Evolutionary conservation across 2,888 invertebrate species (phyloP).

Genomic region (Chloromyia formosa): DNA sequence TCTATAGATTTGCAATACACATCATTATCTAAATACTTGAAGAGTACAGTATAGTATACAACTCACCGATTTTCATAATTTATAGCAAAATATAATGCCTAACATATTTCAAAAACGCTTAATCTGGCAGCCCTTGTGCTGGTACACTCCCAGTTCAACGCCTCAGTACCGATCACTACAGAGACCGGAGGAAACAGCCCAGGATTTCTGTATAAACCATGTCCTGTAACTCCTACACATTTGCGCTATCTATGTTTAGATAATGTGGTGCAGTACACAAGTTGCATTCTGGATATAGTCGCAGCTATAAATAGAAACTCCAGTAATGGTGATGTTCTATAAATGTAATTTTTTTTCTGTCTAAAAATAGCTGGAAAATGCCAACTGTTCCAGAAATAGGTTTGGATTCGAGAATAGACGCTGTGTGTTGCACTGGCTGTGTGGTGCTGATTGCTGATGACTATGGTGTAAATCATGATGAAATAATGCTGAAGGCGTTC

Average conservation of each 20-base stretch:
- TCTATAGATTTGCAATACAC: neutral
- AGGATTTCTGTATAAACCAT: slow-evolving; percentile 4
- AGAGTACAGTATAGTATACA: neutral
- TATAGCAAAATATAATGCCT: too few species aligned
- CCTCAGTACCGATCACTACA: too few species aligned
- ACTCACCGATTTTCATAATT: neutral
- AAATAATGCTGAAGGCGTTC: too few species aligned
- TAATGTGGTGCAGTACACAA: slow-evolving; percentile 31
- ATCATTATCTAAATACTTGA: slow-evolving; percentile 16
- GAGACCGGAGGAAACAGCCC: too few species aligned
- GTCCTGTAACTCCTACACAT: slow-evolving; percentile 31
- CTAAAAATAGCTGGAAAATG: slow-evolving; percentile 36
- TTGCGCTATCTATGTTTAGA: slow-evolving; percentile 27
- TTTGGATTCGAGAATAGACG: slow-evolving; percentile 34
- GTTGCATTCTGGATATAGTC: slow-evolving; percentile 23
- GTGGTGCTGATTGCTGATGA: too few species aligned
- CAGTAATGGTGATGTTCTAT: slow-evolving; percentile 40
- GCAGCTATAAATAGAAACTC: slow-evolving; percentile 26
- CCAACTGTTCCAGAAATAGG: slow-evolving; percentile 39
- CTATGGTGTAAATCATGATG: too few species aligned
- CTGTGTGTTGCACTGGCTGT: slow-evolving; percentile 6
- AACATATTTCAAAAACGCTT: too few species aligned
- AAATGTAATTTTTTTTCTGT: slow-evolving; percentile 34
- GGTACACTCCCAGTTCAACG: too few species aligned
- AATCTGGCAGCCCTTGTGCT: too few species aligned